These are phyloP conservation scores for Crioceris asparagi DNA, from an alignment of 2,888 invertebrate species.

Conservation along the genomic window DNA sequence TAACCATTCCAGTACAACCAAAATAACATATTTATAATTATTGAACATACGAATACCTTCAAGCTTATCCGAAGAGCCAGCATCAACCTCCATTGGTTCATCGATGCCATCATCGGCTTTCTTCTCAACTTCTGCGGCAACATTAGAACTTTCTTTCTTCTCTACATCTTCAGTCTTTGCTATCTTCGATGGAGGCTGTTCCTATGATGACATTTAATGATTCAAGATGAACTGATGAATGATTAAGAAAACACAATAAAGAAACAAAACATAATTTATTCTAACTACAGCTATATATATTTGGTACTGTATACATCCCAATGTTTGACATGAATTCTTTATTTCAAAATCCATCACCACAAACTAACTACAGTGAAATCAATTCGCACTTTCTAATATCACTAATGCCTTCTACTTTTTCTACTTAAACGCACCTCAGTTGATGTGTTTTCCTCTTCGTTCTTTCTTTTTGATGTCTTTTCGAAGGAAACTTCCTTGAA, in stretches of 20 bases:
- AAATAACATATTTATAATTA: too few species aligned
- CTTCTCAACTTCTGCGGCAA: constrained; percentile 11
- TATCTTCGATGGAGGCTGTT: constrained; percentile 43
- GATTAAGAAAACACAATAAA: constrained; percentile 2
- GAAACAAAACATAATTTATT: constrained; percentile 3
- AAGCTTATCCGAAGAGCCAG: constrained; percentile 15
- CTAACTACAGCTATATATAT: constrained; percentile 1
- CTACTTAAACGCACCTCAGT: constrained; percentile 31
- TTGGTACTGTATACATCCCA: neutral
- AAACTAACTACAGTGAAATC: constrained; percentile 2
- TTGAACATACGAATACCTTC: constrained; percentile 6
- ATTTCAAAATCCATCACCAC: too few species aligned
- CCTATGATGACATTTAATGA: constrained; percentile 20
- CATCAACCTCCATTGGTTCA: constrained; percentile 21
- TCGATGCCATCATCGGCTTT: too few species aligned
- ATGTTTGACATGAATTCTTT: constrained; percentile 4
- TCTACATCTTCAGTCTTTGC: constrained; percentile 39
- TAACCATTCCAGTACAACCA: too few species aligned
- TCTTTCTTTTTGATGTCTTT: constrained; percentile 31
- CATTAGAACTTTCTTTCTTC: constrained; percentile 8
- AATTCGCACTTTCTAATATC: constrained; percentile 10
- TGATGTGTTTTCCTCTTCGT: constrained; percentile 25
- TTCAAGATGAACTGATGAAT: constrained; percentile 2
- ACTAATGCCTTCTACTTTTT: constrained; percentile 17
- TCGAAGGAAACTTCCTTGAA: constrained; percentile 46